These are phyloP conservation scores for Irena cyanogastra DNA, from an alignment of 2,113 vertebrate species.

Conservation along the genomic window DNA sequence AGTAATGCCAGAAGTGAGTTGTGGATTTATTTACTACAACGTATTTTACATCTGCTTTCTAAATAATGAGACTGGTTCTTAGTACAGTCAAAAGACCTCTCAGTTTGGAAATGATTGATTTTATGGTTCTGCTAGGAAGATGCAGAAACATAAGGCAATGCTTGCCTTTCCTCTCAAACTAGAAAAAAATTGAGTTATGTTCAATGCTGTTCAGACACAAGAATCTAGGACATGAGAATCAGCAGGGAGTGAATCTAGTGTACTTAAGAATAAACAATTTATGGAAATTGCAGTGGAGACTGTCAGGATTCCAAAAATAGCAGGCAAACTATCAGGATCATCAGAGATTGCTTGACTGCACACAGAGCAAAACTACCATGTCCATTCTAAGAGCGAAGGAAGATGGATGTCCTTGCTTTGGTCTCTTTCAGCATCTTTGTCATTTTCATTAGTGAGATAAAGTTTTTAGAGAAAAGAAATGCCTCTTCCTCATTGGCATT, in stretches of 20 bases:
- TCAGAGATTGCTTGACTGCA: not conserved
- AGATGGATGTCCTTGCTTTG: not conserved
- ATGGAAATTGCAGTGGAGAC: not conserved
- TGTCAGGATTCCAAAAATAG: conserved; percentile 5
- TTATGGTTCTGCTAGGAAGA: not conserved
- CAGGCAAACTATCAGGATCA: not conserved
- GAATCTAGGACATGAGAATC: conserved; percentile 7
- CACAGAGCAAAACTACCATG: not conserved
- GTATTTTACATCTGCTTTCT: not conserved
- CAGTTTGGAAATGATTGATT: not conserved
- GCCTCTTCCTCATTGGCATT: not conserved
- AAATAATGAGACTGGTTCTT: not conserved
- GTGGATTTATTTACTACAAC: not conserved
- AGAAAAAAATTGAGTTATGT: not conserved
- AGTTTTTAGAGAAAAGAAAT: not conserved
- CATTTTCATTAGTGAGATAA: not conserved
- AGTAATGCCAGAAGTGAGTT: not conserved
- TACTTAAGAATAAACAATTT: conserved; percentile 6
- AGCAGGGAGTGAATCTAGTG: not conserved
- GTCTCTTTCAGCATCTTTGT: not conserved
- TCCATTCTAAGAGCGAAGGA: not conserved
- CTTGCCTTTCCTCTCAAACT: not conserved
- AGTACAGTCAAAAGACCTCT: not conserved
- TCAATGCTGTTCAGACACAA: not conserved
- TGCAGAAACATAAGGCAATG: no score